Evolutionary conservation across 2,888 invertebrate species (phyloP).

Genomic region (Trichogramma dendrolimi): DNA sequence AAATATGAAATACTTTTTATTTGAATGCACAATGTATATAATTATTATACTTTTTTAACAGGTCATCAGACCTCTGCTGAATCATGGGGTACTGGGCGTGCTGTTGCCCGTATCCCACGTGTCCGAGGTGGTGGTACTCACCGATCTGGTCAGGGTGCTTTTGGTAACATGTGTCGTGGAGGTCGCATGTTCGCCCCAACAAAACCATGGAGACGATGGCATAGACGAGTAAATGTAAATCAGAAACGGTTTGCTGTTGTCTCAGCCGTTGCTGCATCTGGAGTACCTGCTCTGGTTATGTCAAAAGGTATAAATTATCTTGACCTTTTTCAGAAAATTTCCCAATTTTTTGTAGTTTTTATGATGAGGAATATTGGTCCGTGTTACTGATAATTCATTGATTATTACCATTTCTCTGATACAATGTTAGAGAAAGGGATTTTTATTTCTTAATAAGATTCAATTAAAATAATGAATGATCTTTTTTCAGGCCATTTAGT

Average conservation of each 20-base stretch:
- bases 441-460: constrained; percentile 18
- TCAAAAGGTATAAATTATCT: constrained; percentile 68
- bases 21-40: background rate
- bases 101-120: constrained; percentile 99
- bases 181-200: constrained; percentile 99
- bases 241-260: constrained; percentile 95
- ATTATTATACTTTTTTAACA: constrained; percentile 45
- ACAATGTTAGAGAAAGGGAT: background rate
- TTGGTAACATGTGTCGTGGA: constrained; percentile 99
- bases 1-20: no score
- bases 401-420: no score
- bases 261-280: constrained; percentile 95
- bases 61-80: constrained; percentile 99
- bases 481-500: constrained; percentile 67
- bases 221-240: constrained; percentile 91
- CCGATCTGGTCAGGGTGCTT: constrained; percentile 99
- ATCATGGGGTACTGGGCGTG: constrained; percentile 99
- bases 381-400: no score
- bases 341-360: no score
- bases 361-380: no score
- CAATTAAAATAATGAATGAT: background rate
- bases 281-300: constrained; percentile 93
- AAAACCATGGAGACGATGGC: constrained; percentile 97
- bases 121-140: constrained; percentile 99
- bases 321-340: no score